Conservation (phyloP, 1,140 invertebrate genomes). For the Apis mellifera region Amel_HAv3.1 CM009944.2:8688501-8689000, state of each 20-base stretch:
- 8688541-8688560: slow-evolving; percentile 9
- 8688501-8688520: slow-evolving; percentile 30
- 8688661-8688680: too few species aligned
- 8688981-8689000: background rate
- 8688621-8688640: too few species aligned
- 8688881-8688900: background rate
- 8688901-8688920: slow-evolving; percentile 10
- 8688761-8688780: too few species aligned
- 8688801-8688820: background rate
- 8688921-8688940: background rate
- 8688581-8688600: too few species aligned
- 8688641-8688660: too few species aligned
- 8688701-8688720: too few species aligned
- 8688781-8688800: background rate
- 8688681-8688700: too few species aligned
- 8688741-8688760: too few species aligned
- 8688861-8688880: background rate
- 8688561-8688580: background rate
- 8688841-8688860: background rate
- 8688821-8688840: background rate
- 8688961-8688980: background rate
- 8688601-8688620: background rate
- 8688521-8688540: background rate
- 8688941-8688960: background rate
- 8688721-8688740: too few species aligned